Base-by-base conservation (phyloP, 2,888 invertebrate genomes). In the Hyposoter didymator region DNA sequence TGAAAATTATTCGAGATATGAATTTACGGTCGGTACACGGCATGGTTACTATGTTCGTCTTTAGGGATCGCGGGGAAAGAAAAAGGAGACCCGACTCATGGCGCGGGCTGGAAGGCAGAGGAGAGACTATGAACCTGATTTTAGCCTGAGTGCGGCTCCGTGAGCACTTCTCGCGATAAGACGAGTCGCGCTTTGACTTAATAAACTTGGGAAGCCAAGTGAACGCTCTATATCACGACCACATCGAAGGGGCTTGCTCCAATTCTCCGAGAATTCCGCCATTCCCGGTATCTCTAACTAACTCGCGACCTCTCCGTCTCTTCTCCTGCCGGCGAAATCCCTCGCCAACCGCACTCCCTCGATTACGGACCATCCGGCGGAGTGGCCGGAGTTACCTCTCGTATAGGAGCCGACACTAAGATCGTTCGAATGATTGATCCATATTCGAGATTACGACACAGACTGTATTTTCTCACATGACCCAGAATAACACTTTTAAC, bases 1-100 rank as follows among this genome's bases (percentile, higher is more conserved):
- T 89, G 91, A 92, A 92, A 92, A 93, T 93, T 92, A 93, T 93
- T 91, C 92, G 90, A 92, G 93, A 92, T 93, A 93, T 93, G 93
- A 93, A 93, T 93, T 92, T 92, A 93, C 91, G 91, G 90, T 88
- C 84, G 88, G 88, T 85, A 88, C 88, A 88, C 87, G 85, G 73
- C 83, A 22, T 62, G 72, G 75, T 79, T 85, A 86, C 87, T 85
- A 86, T 84, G 88, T 87, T 87, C 82, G 76, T 84, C 84, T 75
- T 67, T 74, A 43, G 78, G 83, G 80, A 79, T 82, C 55, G 84
- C 14, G 43, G 83, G 73, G 55, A 55, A 64, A 43, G 76, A 83
- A 74, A 82, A 81, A 82, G 72, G 73, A 78, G 84, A 39, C 64
- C 17, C 69, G 64, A 82, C 72, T 62, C 32, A 14, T 17, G 19